Percentiles rank a stretch among this genome's conserved stretches.
Conservation (phyloP, 2,888 invertebrate species). For the Acanthosepion esculentum region DNA sequence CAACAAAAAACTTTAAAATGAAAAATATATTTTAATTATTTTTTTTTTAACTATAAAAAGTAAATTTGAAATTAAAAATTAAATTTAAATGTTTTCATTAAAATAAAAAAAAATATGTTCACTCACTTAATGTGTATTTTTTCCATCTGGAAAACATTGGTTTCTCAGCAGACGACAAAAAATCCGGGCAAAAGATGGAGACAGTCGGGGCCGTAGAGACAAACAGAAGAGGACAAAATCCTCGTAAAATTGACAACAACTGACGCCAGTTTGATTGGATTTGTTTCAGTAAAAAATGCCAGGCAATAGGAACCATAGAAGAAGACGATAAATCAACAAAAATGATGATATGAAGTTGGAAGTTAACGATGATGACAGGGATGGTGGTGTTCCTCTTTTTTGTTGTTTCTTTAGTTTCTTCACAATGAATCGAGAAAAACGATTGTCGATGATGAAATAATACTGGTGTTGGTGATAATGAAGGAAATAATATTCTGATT, state of each 20-base stretch:
- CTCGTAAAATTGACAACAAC: not conserved
- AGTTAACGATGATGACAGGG: not conserved
- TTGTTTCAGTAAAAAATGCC: not conserved
- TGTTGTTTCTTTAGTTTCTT: not conserved
- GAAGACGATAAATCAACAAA: not conserved
- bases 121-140: conserved; percentile 33
- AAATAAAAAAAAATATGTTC: not conserved
- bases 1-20: too few relatives aligned
- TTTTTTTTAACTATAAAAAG: too few relatives aligned
- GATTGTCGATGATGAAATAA: not conserved
- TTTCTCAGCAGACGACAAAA: not conserved
- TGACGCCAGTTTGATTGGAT: conserved; percentile 10
- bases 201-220: not conserved
- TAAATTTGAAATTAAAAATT: too few relatives aligned
- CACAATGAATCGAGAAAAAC: not conserved
- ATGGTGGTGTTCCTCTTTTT: not conserved
- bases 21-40: too few relatives aligned
- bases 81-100: too few relatives aligned
- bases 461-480: not conserved
- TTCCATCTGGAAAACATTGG: not conserved
- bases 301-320: not conserved
- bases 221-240: not conserved
- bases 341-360: not conserved
- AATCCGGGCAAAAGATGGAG: not conserved
- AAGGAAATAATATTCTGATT: not conserved